Base-by-base conservation (phyloP, 2,797 vertebrate genomes). In the Trachurus trachurus region DNA sequence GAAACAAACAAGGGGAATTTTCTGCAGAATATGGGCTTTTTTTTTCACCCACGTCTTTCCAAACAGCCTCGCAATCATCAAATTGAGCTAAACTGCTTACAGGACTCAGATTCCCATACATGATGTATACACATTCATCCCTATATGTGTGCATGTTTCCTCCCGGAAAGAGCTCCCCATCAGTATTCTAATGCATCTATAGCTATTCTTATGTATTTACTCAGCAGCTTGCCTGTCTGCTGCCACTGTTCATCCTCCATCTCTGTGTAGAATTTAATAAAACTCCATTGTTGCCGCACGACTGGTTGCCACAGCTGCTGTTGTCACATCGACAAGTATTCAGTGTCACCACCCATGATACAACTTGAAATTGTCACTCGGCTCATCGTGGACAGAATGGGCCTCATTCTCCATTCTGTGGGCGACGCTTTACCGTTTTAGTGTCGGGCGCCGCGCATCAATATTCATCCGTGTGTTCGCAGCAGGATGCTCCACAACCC, bases 131-230 rank as follows among this genome's bases (percentile, higher is more conserved):
- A 39, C 34, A 37, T 37, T 37, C 34, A 37, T 37, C 8, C 66
- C 22, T 49, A 22, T 11, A 13, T 8, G 15, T 42, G 50, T 68
- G 53, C 12, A 37, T 76, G 42, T 71, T 58, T 59, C 69, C 39
- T 21, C 61, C 74, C 63, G 13, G 12, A 78, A 70, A 69, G 22
- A 71, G 40, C 81, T 86, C 84, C 79, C 75, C 87, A 90, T 93
- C 68, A 89, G 79, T 84, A 89, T 92, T 89, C 59, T 78, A 89
- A 88, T 91, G 49, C 44, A 58, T 80, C 22, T 71, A 76, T 89
- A 87, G 44, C 71, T 71, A 73, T 82, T 53, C 61, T 62, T 61
- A 82, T 69, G 57, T 26, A 64, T 82, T 81, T 58, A 59, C 58
- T 69, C 42, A 61, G 21, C 54, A 53, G 52, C 61, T 21, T 54